A percentile compares a stretch with the other conserved stretches of the same genome.
Evolutionary conservation across 2,113 vertebrate species (phyloP).

Genomic region (Leptobrachium leishanense): DNA sequence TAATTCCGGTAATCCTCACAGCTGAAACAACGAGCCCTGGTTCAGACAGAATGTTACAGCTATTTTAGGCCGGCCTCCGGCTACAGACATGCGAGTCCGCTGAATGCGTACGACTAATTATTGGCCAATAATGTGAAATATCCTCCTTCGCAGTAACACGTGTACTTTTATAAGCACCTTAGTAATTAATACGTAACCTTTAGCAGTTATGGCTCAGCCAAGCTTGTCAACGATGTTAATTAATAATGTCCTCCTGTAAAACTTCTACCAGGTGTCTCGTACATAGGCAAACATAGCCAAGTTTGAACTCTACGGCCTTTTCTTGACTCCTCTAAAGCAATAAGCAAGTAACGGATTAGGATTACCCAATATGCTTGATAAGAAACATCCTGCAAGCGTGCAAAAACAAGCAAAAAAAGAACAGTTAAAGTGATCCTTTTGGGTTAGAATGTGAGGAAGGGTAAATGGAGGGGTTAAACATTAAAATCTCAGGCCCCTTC

Average conservation of each 20-base stretch:
- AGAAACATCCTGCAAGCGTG: too few species aligned
- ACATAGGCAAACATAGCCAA: background rate
- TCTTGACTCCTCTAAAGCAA: background rate
- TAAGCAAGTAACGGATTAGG: too few species aligned
- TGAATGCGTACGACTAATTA: background rate
- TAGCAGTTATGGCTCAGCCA: slow-evolving; percentile 10
- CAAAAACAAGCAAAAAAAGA: too few species aligned
- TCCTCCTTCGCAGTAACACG: background rate
- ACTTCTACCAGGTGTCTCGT: slow-evolving; percentile 12
- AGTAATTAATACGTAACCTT: slow-evolving; percentile 34
- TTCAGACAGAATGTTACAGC: background rate
- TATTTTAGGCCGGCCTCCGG: background rate
- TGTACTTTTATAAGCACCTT: slow-evolving; percentile 14
- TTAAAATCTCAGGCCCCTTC: too few species aligned
- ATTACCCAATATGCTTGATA: too few species aligned
- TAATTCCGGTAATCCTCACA: background rate
- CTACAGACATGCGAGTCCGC: background rate
- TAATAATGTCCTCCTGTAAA: slow-evolving; percentile 25
- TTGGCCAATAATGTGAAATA: background rate
- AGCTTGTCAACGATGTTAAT: slow-evolving; percentile 37
- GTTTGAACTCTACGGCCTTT: background rate
- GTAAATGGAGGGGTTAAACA: too few species aligned
- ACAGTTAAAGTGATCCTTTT: too few species aligned
- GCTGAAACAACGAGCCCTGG: background rate
- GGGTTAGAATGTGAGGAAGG: too few species aligned